Evolutionary conservation across 1,140 invertebrate species (phyloP).

Genomic region (Antheraea pernyi): DNA sequence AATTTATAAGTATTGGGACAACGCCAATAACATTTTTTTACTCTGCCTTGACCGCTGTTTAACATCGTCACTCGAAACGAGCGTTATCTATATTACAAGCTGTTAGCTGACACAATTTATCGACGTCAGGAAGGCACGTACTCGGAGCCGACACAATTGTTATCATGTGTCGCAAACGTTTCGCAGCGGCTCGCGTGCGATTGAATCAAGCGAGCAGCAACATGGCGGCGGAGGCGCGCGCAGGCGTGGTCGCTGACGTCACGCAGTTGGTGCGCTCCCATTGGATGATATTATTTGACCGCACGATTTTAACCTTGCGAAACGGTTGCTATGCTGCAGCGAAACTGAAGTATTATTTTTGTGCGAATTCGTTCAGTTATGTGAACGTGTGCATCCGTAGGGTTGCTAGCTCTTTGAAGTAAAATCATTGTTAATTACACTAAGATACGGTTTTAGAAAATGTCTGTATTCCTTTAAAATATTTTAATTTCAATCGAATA

Average conservation of each 20-base stretch:
- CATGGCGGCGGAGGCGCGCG: slow-evolving; percentile 69
- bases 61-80: not conserved
- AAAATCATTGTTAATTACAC: not conserved
- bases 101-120: slow-evolving; percentile 7
- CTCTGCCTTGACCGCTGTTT: not conserved
- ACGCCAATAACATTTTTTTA: not conserved
- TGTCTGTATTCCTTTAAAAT: too few relatives aligned
- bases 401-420: not conserved
- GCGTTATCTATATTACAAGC: slow-evolving; percentile 1
- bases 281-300: slow-evolving; percentile 48
- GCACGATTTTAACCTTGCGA: slow-evolving; percentile 67
- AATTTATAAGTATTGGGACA: not conserved
- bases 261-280: slow-evolving; percentile 41
- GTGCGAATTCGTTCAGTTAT: slow-evolving; percentile 27
- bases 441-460: too few relatives aligned
- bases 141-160: slow-evolving; percentile 20
- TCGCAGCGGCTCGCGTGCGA: slow-evolving; percentile 28
- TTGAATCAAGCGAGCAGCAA: slow-evolving; percentile 31
- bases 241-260: slow-evolving; percentile 76
- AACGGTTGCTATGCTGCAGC: slow-evolving; percentile 64
- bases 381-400: slow-evolving; percentile 32
- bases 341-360: slow-evolving; percentile 40
- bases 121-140: slow-evolving; percentile 7
- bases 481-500: too few relatives aligned
- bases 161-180: slow-evolving; percentile 30